Base-by-base conservation (phyloP, 2,797 vertebrate species). In the Malacoctenus gilli region DNA sequence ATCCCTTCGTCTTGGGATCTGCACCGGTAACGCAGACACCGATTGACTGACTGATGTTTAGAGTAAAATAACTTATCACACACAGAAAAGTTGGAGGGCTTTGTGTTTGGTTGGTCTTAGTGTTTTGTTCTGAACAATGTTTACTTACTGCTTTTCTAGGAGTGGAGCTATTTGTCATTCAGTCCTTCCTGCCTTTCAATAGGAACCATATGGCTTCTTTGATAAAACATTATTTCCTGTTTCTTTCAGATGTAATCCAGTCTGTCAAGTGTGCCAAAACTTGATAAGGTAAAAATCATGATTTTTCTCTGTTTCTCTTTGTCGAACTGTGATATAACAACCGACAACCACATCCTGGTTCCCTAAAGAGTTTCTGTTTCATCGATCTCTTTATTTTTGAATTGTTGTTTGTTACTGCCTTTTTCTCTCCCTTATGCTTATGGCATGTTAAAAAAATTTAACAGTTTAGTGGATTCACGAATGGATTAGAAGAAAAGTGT, bases 201-300 rank as follows among this genome's bases (percentile, higher is more conserved):
- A 65, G 66, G 21, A 35, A 46, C 5, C 19, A 40, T 46, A 22
- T 62, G 37, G 32, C 73, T 72, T 68, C 46, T 54, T 65, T 71
- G 8, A 46, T 77, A 48, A 80, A 65, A 13, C 62, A 31, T 66
- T 14, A 52, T 75, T 75, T 73, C 78, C 60, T 83, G 74, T 86
- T 74, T 89, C 35, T 88, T 82, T 44, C 85, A 99, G 97, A 83
- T 98, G 96, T 82, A 75, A 82, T 70, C 89, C 93, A 78, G 92
- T 93, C 61, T 98, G 96, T 68, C 95, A 97, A 66, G 88, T 98
- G 54, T 98, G 96, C 81, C 95, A 96, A 73, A 98, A 93, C 86
- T 85, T 98, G 82, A 94, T 99, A 84, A 94, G 96, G 96, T 99
- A 93, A 77, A 61, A 53, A 18, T 52, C 53, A 15, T 41, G 0